phyloP scores from a whole-genome alignment of 2,113 vertebrate genomes.

The Chaenogobius annularis region DNA sequence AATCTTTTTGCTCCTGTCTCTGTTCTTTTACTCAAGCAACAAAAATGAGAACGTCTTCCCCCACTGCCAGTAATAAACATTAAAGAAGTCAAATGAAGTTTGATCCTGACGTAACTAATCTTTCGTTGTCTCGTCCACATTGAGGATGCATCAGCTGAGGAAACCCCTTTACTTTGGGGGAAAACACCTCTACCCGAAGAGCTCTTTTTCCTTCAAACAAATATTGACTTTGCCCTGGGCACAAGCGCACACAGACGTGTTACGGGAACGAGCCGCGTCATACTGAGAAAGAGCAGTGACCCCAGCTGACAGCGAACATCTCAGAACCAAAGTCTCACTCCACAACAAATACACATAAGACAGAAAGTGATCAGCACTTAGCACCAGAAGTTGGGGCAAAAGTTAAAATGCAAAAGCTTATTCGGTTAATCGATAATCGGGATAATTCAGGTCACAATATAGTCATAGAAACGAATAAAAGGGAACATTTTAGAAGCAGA shows the following conservation, averaged over 20 bases:
- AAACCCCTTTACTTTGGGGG: background rate
- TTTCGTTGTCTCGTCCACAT: no score
- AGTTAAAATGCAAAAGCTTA: no score
- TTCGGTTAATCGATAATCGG: no score
- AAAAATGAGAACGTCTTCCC: no score
- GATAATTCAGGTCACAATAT: no score
- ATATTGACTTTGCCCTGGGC: background rate
- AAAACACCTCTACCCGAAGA: background rate
- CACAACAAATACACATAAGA: background rate
- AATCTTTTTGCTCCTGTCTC: no score
- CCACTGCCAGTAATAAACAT: no score
- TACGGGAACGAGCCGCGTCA: background rate
- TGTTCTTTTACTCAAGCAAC: no score
- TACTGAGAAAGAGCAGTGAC: background rate
- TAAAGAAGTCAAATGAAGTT: no score
- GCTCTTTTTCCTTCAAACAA: conserved; percentile 1
- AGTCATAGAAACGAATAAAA: no score
- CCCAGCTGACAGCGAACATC: background rate
- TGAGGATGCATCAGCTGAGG: background rate
- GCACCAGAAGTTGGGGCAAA: background rate
- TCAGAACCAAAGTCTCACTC: background rate
- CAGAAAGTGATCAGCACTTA: background rate
- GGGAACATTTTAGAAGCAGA: no score
- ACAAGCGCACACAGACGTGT: background rate
- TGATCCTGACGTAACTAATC: no score